These are phyloP conservation scores for Leptothorax acervorum DNA, from an alignment of 2,888 invertebrate species.

Conservation along the genomic window DNA sequence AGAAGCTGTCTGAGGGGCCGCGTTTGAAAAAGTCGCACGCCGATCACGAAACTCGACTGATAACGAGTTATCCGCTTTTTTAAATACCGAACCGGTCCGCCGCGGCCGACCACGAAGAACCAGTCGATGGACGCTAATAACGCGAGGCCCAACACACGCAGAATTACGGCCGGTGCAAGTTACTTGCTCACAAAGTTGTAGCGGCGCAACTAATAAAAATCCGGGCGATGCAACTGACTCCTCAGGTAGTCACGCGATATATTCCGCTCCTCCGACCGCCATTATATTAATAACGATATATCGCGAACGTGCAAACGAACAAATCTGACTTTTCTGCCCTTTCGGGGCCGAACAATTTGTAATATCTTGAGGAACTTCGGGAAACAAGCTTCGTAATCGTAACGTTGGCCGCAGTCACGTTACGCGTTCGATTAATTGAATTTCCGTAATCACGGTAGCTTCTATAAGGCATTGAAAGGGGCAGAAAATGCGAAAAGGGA, in stretches of 20 bases:
- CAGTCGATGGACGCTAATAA: conserved; percentile 56
- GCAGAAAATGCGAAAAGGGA: neutral
- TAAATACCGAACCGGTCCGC: conserved; percentile 53
- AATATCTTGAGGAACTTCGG: neutral
- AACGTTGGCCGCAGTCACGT: too few species aligned
- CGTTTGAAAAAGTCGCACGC: conserved; percentile 44
- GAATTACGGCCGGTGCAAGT: conserved; percentile 52
- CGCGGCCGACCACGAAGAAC: conserved; percentile 40
- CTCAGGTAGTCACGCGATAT: conserved; percentile 46
- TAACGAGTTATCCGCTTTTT: conserved; percentile 55
- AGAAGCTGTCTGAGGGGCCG: conserved; percentile 22
- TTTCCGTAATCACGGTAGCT: neutral
- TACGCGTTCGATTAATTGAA: neutral
- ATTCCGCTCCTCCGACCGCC: conserved; percentile 25
- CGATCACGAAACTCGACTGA: conserved; percentile 57
- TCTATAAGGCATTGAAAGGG: neutral
- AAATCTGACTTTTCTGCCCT: conserved; percentile 23
- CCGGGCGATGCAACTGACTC: conserved; percentile 37
- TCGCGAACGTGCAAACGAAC: conserved; percentile 38
- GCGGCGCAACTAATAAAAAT: conserved; percentile 43
- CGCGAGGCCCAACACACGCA: conserved; percentile 32
- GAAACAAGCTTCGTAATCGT: neutral
- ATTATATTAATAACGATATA: conserved; percentile 48
- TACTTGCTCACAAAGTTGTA: conserved; percentile 49
- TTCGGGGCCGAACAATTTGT: neutral